These are phyloP conservation scores for Chondrosia reniformis DNA, from an alignment of 37 sponge, comb jelly and placozoan genomes.

Conservation along the genomic window DNA sequence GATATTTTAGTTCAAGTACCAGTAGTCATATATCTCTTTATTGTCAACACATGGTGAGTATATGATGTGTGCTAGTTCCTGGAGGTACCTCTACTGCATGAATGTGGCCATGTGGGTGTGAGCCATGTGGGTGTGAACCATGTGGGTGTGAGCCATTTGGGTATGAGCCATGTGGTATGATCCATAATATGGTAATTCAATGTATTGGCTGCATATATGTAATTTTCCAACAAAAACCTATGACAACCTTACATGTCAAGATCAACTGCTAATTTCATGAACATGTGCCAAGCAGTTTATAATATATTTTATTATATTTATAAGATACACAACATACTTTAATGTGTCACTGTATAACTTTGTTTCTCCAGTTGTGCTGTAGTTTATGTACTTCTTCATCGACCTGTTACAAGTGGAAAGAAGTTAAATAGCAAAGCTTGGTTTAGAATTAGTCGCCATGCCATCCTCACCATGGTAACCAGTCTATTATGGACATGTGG, in stretches of 20 bases:
- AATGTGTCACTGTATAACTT: too few relatives aligned
- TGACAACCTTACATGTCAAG: too few relatives aligned
- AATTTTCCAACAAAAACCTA: too few relatives aligned
- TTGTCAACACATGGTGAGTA: conserved; percentile 46
- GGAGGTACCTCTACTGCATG: too few relatives aligned
- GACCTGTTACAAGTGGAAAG: conserved; percentile 74
- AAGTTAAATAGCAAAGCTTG: conserved; percentile 48
- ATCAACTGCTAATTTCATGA: too few relatives aligned
- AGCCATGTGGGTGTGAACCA: too few relatives aligned
- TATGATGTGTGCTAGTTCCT: too few relatives aligned
- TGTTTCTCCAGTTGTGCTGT: background rate
- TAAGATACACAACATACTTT: too few relatives aligned
- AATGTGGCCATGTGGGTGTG: too few relatives aligned
- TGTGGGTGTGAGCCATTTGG: too few relatives aligned
- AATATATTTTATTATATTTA: too few relatives aligned
- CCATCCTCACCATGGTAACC: conserved; percentile 39
- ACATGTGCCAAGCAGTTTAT: too few relatives aligned
- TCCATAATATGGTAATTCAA: background rate
- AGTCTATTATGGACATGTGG: conserved; percentile 73
- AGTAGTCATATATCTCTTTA: conserved; percentile 52
- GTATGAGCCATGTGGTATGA: background rate
- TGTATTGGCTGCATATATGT: background rate
- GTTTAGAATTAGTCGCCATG: conserved; percentile 53
- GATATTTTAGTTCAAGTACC: conserved; percentile 51
- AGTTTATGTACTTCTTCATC: conserved; percentile 46